These are phyloP conservation scores for Tetramorium simillimum DNA, from an alignment of 1,140 invertebrate species.

Conservation along the genomic window DNA sequence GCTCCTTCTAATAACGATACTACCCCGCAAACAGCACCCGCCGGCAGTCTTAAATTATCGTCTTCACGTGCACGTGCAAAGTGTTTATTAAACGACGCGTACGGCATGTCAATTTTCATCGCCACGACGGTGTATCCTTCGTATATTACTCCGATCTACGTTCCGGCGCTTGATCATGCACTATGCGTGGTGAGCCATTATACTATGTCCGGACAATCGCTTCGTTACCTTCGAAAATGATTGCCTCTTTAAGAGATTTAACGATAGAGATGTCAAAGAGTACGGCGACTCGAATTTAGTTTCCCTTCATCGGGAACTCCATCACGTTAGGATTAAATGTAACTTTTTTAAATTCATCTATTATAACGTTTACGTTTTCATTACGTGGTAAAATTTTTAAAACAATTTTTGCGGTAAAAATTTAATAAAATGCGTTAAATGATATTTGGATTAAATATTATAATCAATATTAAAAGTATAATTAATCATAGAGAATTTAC, in stretches of 20 bases:
- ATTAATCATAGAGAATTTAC: background rate
- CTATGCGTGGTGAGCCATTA: background rate
- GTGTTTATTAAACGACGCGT: conserved; percentile 56
- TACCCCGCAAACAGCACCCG: conserved; percentile 36
- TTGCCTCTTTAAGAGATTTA: background rate
- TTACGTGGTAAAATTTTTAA: background rate
- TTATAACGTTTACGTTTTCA: background rate
- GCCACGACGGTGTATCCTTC: conserved; percentile 15
- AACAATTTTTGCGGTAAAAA: background rate
- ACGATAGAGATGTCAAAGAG: background rate
- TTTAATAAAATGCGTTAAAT: background rate
- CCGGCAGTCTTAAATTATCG: conserved; percentile 36
- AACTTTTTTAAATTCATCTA: background rate
- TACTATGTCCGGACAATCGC: conserved; percentile 25
- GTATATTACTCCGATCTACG: conserved; percentile 20
- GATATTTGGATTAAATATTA: background rate
- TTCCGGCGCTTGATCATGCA: conserved; percentile 27
- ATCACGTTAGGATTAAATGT: background rate
- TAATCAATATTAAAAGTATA: background rate
- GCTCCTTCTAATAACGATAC: conserved; percentile 59
- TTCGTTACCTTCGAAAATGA: conserved; percentile 48
- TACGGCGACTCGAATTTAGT: background rate
- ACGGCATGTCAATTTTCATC: conserved; percentile 49
- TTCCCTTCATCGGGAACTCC: background rate
- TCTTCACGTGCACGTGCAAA: conserved; percentile 37